Conservation (phyloP, 2,888 invertebrate species). For the Notodonta dromedarius region DNA sequence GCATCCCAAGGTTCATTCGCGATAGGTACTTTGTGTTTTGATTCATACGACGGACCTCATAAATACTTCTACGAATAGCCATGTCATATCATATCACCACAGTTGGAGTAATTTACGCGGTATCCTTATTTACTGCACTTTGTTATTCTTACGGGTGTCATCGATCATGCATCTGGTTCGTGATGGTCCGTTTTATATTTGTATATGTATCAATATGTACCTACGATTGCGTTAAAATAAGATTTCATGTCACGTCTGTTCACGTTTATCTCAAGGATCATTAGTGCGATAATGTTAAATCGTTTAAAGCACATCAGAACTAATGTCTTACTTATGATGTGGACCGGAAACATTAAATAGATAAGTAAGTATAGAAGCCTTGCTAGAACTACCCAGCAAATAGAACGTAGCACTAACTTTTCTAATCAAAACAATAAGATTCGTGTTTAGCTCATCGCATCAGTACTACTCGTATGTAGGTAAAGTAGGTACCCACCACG, state of each 20-base stretch:
- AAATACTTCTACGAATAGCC: background rate
- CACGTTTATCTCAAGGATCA: constrained; percentile 2
- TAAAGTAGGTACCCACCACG: too few species aligned
- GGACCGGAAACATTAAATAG: background rate
- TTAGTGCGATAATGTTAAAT: background rate
- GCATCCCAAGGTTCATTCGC: background rate
- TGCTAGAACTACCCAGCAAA: too few species aligned
- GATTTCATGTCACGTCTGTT: background rate
- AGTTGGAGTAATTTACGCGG: background rate
- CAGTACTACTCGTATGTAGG: too few species aligned
- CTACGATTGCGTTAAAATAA: background rate
- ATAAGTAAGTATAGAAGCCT: too few species aligned
- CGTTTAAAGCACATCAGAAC: background rate
- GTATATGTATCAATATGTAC: background rate
- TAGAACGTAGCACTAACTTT: too few species aligned
- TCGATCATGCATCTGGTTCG: background rate
- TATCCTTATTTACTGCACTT: background rate
- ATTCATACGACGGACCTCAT: background rate
- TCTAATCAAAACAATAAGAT: too few species aligned
- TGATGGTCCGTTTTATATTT: background rate
- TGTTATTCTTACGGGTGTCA: background rate
- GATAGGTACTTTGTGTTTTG: background rate
- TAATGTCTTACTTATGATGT: background rate
- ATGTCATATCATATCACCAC: background rate
- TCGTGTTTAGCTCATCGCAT: too few species aligned